Conservation (phyloP, 2,113 vertebrate species). For the Puma concolor region DNA sequence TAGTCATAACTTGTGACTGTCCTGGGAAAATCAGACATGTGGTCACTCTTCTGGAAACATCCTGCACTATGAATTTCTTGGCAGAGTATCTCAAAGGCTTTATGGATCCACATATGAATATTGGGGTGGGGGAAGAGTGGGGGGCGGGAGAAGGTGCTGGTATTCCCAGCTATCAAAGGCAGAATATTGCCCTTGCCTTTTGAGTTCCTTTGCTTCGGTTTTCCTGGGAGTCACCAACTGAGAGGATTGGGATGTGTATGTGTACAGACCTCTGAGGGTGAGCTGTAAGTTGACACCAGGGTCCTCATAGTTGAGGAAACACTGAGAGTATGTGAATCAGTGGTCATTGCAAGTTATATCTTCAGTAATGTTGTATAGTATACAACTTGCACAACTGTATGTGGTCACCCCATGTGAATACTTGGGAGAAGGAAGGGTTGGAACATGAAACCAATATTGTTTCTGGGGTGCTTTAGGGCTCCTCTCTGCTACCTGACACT, state of each 20-base stretch:
- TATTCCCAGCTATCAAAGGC: not conserved
- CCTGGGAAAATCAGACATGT: not conserved
- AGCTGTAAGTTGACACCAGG: not conserved
- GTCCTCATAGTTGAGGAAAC: not conserved
- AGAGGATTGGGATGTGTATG: no score
- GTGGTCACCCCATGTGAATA: not conserved
- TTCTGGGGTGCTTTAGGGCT: not conserved
- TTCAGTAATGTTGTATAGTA: not conserved
- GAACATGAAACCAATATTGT: not conserved
- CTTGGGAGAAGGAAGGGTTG: not conserved
- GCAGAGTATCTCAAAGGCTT: not conserved
- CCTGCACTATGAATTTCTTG: not conserved
- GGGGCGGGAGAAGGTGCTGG: accelerated
- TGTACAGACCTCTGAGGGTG: not conserved
- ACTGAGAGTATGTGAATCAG: not conserved
- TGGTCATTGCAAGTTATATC: not conserved
- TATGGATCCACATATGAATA: not conserved
- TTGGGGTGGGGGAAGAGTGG: no score
- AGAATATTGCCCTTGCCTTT: not conserved
- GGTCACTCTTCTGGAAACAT: not conserved
- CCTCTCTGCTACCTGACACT: not conserved
- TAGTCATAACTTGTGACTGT: not conserved
- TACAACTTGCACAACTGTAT: not conserved
- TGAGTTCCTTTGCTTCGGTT: not conserved
- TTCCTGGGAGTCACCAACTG: not conserved